Evolutionary conservation across 2,888 invertebrate species (phyloP), one percentile per base, ranked within the genome.

Genomic region (Merodon equestris): DNA sequence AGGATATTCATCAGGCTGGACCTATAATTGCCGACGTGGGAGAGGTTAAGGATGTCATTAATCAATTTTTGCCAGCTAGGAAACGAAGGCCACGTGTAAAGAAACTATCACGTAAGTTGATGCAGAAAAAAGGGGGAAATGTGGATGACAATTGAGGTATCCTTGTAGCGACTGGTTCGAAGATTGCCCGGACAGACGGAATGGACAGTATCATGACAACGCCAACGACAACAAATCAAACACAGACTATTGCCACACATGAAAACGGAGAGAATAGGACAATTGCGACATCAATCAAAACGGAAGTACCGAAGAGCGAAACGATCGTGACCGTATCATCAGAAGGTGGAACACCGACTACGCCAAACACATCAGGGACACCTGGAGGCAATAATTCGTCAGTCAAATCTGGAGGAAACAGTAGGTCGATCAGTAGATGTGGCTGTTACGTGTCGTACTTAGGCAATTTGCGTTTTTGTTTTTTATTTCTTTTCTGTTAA

Each of bases 21-120:
- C 88, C 87, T 67, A 88, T 88, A 85, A 88, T 87, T 83, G 83
- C 86, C 74, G 87, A 88, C 67, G 83, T 85, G 9, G 87, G 89
- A 67, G 89, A 90, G 44, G 84, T 84, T 82, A 89, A 82, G 70
- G 87, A 88, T 83, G 88, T 87, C 17, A 89, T 90, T 60, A 91
- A 90, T 83, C 89, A 91, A 60, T 90, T 90, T 83, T 88, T 90
- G 68, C 91, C 91, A 34, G 88, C 90, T 53, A 89, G 91, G 36
- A 89, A 91, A 82, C 89, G 90, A 61, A 91, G 91, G 85, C 91
- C 91, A 73, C 89, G 91, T 81, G 89, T 90, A 76, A 91, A 91
- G 82, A 89, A 89, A 84, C 86, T 86, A 85, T 86, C 87, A 81
- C 86, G 88, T 87, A 85, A 85, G 87, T 85, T 15, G 2, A 7